Percentiles rank a stretch among this genome's conserved stretches.
Conservation (phyloP, 2,113 vertebrate genomes). For the Calyptommatus sinebrachiatus region DNA sequence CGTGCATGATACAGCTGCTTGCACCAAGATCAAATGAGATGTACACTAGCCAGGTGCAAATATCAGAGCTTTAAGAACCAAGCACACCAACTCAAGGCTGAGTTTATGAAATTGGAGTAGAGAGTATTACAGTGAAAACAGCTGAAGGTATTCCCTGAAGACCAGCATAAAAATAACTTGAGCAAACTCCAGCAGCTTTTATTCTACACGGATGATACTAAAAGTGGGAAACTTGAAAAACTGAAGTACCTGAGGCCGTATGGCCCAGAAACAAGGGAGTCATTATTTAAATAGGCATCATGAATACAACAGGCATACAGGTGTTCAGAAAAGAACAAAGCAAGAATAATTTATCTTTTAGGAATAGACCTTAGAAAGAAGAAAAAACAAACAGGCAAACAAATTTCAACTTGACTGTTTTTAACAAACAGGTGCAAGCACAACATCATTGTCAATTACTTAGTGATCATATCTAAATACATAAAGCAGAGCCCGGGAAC, state of each 20-base stretch:
- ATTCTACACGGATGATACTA: conserved; percentile 7
- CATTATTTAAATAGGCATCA: conserved; percentile 1
- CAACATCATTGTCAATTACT: no score
- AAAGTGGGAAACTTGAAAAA: neutral
- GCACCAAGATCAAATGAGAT: conserved; percentile 7
- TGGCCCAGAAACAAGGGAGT: conserved; percentile 8
- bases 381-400: no score
- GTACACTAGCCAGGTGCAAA: conserved; percentile 13
- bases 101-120: neutral
- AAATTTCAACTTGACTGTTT: no score
- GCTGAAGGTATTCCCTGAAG: conserved; percentile 4
- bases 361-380: no score
- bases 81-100: conserved; percentile 18
- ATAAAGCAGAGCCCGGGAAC: neutral
- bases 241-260: neutral
- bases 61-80: conserved; percentile 17
- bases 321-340: conserved; percentile 38
- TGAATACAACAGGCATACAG: conserved; percentile 11
- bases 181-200: neutral
- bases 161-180: conserved; percentile 7
- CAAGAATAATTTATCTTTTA: neutral
- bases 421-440: no score
- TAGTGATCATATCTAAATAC: no score
- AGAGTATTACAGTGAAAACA: conserved; percentile 19
- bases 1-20: neutral